These are phyloP conservation scores for Leucosticte australis DNA, from an alignment of 2,113 vertebrate genomes.

Conservation along the genomic window DNA sequence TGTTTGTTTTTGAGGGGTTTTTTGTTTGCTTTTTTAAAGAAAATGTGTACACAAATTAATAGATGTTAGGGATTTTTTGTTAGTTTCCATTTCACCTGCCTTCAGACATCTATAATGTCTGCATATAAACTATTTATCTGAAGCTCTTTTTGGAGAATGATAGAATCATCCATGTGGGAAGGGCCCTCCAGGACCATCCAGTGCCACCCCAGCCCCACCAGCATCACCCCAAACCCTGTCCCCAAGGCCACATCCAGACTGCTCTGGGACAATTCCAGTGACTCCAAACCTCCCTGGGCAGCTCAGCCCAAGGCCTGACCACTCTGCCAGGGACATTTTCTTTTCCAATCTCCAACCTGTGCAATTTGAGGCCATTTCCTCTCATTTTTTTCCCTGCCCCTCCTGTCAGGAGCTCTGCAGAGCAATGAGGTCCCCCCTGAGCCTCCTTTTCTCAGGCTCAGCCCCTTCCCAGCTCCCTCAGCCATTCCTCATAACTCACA, in stretches of 20 bases:
- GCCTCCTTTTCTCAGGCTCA: background rate
- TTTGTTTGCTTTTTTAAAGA: background rate
- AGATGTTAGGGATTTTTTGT: background rate
- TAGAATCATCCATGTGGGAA: accelerated
- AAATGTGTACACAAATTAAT: background rate
- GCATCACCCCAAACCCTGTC: background rate
- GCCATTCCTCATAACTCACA: background rate
- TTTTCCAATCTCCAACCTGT: background rate
- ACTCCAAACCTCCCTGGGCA: background rate
- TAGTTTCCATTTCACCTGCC: background rate
- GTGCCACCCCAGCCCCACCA: background rate
- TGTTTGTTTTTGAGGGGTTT: background rate
- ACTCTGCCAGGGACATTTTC: background rate
- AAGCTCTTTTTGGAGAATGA: background rate
- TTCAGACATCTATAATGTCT: background rate
- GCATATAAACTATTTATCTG: background rate
- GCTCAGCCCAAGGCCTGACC: background rate
- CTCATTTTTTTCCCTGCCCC: background rate
- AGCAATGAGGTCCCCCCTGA: background rate
- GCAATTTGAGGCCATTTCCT: background rate
- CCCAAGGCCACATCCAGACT: background rate
- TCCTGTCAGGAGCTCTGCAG: background rate
- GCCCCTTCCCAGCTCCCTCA: background rate
- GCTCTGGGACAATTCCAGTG: background rate
- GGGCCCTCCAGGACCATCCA: accelerated